phyloP scores from a whole-genome alignment of 2,888 invertebrate genomes.

The Bedellia somnulentella region DNA sequence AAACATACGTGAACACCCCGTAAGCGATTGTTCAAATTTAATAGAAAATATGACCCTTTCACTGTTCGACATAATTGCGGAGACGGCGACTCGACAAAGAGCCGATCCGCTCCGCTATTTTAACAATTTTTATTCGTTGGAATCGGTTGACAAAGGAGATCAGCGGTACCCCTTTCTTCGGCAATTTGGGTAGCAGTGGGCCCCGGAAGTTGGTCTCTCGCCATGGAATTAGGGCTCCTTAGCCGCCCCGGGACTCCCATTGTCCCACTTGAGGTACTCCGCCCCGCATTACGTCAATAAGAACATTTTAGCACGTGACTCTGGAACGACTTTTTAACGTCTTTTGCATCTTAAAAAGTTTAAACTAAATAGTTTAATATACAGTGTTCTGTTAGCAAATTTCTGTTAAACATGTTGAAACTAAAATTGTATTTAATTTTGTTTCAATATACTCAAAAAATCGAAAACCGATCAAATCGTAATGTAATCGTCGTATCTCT shows the following conservation, averaged over 20 bases:
- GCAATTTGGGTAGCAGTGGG: constrained; percentile 52
- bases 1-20: background rate
- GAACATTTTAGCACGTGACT: constrained; percentile 46
- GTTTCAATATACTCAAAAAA: too few relatives aligned
- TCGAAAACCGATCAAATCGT: too few relatives aligned
- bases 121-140: constrained; percentile 49
- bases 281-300: constrained; percentile 34
- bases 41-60: constrained; percentile 61
- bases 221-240: constrained; percentile 46
- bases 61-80: constrained; percentile 56
- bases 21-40: constrained; percentile 34
- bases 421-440: too few relatives aligned
- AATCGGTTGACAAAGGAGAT: constrained; percentile 54
- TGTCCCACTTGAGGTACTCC: constrained; percentile 32
- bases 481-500: too few relatives aligned
- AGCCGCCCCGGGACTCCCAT: constrained; percentile 40
- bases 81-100: constrained; percentile 46
- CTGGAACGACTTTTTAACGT: too few relatives aligned
- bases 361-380: too few relatives aligned
- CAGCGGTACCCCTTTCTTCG: constrained; percentile 49
- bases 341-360: too few relatives aligned
- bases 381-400: too few relatives aligned
- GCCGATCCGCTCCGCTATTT: constrained; percentile 50
- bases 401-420: too few relatives aligned
- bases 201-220: constrained; percentile 42